Conservation (phyloP, 1,140 invertebrate genomes). For the Drosophila carrolli region DNA sequence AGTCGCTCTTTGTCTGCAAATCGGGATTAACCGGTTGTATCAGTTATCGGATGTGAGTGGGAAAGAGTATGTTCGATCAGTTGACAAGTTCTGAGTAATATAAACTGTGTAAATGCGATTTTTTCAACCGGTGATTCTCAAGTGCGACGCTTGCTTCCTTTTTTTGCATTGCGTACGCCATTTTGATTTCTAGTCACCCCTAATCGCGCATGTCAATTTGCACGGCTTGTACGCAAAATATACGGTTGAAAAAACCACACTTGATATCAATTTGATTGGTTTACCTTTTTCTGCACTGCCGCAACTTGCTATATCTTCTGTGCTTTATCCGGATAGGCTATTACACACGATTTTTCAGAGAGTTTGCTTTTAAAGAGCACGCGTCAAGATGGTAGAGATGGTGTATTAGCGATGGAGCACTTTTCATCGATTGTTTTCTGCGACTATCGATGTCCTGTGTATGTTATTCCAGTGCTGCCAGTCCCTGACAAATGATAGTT, state of each 20-base stretch:
- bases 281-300: constrained; percentile 12
- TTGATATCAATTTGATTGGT: not conserved
- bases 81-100: not conserved
- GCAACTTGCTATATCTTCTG: not conserved
- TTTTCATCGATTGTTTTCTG: no score
- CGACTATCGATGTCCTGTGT: no score
- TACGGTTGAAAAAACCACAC: not conserved
- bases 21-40: not conserved
- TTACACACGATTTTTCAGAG: constrained; percentile 18
- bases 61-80: not conserved
- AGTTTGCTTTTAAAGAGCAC: constrained; percentile 22
- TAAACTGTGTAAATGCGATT: not conserved
- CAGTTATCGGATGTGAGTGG: not conserved
- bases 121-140: constrained; percentile 26
- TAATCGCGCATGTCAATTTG: constrained; percentile 5
- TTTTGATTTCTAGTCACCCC: constrained; percentile 62
- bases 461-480: no score
- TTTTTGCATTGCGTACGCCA: constrained; percentile 65
- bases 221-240: not conserved
- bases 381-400: constrained; percentile 8
- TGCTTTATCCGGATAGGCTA: not conserved
- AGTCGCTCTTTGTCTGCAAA: constrained; percentile 1
- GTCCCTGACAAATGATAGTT: not conserved
- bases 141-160: constrained; percentile 13
- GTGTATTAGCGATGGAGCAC: no score